Conservation (phyloP, 2,113 vertebrate genomes). For the Phaethornis superciliosus region DNA sequence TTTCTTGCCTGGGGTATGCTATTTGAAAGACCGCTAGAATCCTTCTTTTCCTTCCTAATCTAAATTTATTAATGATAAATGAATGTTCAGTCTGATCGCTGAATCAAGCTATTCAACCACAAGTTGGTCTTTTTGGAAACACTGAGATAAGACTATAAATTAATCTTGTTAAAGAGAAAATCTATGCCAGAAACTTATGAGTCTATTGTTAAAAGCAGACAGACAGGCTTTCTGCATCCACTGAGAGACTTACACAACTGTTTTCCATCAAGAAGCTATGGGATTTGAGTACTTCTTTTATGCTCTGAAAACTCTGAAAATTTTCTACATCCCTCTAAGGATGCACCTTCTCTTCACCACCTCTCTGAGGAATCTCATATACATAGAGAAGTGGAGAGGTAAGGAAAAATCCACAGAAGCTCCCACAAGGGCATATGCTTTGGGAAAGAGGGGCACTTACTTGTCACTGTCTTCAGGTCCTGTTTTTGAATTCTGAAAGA, state of each 20-base stretch:
- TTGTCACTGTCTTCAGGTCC: not conserved
- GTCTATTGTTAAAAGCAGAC: slow-evolving; percentile 13
- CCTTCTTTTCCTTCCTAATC: not conserved
- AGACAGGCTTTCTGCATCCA: not conserved
- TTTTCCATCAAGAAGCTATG: not conserved
- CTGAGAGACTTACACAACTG: slow-evolving; percentile 30
- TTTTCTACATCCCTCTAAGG: not conserved
- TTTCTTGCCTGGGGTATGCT: not conserved
- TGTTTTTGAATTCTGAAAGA: slow-evolving; percentile 5
- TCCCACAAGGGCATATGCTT: slow-evolving; percentile 8
- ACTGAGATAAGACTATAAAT: slow-evolving; percentile 24
- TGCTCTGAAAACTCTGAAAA: slow-evolving; percentile 54
- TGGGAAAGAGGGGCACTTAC: not conserved
- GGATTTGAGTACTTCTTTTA: slow-evolving; percentile 24
- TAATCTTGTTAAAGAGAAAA: not conserved
- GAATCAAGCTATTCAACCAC: not conserved
- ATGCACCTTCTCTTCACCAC: not conserved
- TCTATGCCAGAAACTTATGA: not conserved
- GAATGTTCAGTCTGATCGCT: not conserved
- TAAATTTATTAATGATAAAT: slow-evolving; percentile 27
- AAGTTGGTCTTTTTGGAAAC: not conserved
- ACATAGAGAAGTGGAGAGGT: not conserved
- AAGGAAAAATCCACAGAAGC: slow-evolving; percentile 17
- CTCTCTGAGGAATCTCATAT: not conserved
- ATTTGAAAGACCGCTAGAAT: not conserved